Evolutionary conservation across 1,140 invertebrate genomes (phyloP).

Genomic region (Atta cephalotes): DNA sequence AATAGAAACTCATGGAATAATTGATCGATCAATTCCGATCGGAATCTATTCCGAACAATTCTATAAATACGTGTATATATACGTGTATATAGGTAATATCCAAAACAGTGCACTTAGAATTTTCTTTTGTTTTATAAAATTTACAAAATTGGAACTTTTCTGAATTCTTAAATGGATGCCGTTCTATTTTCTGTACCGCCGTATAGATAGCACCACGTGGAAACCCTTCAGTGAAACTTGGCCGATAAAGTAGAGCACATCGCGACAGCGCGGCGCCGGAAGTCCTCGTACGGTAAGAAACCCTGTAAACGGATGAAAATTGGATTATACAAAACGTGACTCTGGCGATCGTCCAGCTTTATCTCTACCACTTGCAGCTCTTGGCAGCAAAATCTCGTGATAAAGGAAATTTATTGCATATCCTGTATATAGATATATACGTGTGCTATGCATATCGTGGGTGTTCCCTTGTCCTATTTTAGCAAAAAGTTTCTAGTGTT

Average conservation of each 20-base stretch:
- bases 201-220: slow-evolving; percentile 43
- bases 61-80: too few species aligned
- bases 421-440: slow-evolving; percentile 46
- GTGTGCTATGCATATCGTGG: slow-evolving; percentile 28
- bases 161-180: neutral
- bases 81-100: too few species aligned
- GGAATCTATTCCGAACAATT: too few species aligned
- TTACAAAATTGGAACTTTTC: neutral
- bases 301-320: slow-evolving; percentile 62
- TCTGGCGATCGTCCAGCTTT: slow-evolving; percentile 69
- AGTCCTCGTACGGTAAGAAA: slow-evolving; percentile 65
- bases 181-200: neutral
- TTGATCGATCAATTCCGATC: too few species aligned
- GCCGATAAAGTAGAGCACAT: slow-evolving; percentile 26
- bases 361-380: slow-evolving; percentile 12
- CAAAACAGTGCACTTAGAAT: neutral
- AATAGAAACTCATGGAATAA: too few species aligned
- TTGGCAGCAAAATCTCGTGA: slow-evolving; percentile 39
- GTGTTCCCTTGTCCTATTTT: slow-evolving; percentile 38
- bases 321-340: slow-evolving; percentile 46
- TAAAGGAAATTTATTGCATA: slow-evolving; percentile 66
- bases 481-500: neutral
- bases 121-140: neutral
- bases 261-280: slow-evolving; percentile 32
- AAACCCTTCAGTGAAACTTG: slow-evolving; percentile 3